phyloP scores from a whole-genome alignment of 2,888 invertebrate species.

The Scaptomyza parva region DNA sequence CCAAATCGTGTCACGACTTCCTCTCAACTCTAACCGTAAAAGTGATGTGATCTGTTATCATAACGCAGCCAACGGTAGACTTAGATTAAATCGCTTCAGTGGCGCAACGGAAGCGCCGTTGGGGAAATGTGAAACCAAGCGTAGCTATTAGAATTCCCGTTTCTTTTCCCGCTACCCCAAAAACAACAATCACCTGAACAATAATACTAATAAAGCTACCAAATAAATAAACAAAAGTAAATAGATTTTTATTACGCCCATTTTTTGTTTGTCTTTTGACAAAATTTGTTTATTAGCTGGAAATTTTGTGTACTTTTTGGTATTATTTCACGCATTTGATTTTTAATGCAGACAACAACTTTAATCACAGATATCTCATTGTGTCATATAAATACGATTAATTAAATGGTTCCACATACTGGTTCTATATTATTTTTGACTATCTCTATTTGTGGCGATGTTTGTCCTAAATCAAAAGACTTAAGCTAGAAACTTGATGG shows the following conservation, averaged over 20 bases:
- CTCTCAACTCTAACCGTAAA: not conserved
- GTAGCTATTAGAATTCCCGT: constrained; percentile 59
- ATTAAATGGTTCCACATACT: constrained; percentile 59
- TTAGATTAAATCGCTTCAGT: constrained; percentile 47
- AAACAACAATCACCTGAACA: constrained; percentile 22
- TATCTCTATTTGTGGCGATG: not conserved
- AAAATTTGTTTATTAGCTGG: constrained; percentile 71
- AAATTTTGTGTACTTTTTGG: constrained; percentile 59
- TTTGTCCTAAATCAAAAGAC: constrained; percentile 46
- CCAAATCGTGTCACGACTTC: constrained; percentile 30
- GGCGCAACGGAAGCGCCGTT: constrained; percentile 68
- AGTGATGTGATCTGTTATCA: constrained; percentile 21
- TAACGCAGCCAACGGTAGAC: constrained; percentile 25
- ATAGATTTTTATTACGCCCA: constrained; percentile 57
- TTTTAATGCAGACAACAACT: constrained; percentile 32
- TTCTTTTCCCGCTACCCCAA: constrained; percentile 24
- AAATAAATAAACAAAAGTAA: constrained; percentile 44
- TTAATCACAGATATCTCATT: constrained; percentile 12
- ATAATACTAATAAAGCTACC: constrained; percentile 13
- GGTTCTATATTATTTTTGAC: constrained; percentile 19
- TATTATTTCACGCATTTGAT: constrained; percentile 62
- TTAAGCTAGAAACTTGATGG: constrained; percentile 37
- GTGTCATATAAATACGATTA: constrained; percentile 19
- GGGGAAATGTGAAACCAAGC: constrained; percentile 81
- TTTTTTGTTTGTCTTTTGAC: constrained; percentile 36